phyloP scores from a whole-genome alignment of 2,888 invertebrate genomes.

The Trisateles emortualis region DNA sequence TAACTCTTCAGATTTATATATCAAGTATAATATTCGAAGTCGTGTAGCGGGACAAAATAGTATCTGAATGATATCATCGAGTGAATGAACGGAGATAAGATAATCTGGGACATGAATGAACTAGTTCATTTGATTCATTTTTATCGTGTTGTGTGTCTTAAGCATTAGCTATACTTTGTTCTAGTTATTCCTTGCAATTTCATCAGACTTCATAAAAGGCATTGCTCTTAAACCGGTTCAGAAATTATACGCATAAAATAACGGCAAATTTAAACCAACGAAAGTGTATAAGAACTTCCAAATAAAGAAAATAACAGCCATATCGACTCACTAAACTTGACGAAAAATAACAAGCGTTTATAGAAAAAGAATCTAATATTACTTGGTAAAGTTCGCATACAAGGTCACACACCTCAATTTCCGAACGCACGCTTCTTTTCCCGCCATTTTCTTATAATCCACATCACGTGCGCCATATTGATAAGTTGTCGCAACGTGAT shows the following conservation, averaged over 20 bases:
- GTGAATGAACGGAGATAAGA: slow-evolving; percentile 1
- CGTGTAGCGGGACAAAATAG: not conserved
- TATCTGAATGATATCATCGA: not conserved
- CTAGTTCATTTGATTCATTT: too few species aligned
- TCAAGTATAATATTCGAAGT: not conserved
- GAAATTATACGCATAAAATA: too few species aligned
- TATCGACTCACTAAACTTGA: not conserved
- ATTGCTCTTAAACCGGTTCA: too few species aligned
- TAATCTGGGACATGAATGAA: not conserved
- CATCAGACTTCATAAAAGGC: too few species aligned
- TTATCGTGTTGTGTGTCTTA: too few species aligned
- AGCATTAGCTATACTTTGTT: too few species aligned
- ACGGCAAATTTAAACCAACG: too few species aligned
- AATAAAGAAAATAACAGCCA: not conserved
- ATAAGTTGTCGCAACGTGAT: slow-evolving; percentile 75
- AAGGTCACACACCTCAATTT: slow-evolving; percentile 21
- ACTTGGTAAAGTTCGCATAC: not conserved
- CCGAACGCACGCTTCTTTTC: slow-evolving; percentile 28
- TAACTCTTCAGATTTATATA: too few species aligned
- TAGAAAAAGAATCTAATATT: not conserved
- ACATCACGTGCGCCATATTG: slow-evolving; percentile 71
- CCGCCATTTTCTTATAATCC: slow-evolving; percentile 61
- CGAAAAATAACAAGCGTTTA: not conserved
- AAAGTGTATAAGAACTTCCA: too few species aligned
- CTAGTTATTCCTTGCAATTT: too few species aligned